phyloP scores from a whole-genome alignment of 1,140 invertebrate species.

The Caenorhabditis briggsae region DNA sequence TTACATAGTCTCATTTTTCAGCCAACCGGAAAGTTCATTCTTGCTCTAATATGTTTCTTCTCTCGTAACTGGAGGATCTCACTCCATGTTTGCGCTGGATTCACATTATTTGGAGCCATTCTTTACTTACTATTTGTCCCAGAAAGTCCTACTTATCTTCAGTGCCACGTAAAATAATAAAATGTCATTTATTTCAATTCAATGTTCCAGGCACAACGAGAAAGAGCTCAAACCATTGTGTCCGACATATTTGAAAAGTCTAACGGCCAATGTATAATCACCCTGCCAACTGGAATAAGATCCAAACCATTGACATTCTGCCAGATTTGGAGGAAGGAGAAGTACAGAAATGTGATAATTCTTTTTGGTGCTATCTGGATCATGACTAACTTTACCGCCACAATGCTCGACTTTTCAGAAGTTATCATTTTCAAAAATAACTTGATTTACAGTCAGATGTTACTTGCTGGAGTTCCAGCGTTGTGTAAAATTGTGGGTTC shows the following conservation, averaged over 20 bases:
- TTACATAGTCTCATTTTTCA: not conserved
- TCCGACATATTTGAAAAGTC: slow-evolving; percentile 4
- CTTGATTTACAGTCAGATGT: slow-evolving; percentile 45
- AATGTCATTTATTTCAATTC: not conserved
- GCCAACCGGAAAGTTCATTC: slow-evolving; percentile 23
- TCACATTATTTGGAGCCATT: not conserved
- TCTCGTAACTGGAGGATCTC: slow-evolving; percentile 44
- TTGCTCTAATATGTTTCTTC: slow-evolving; percentile 23
- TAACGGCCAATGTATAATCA: not conserved
- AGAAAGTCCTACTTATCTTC: slow-evolving; percentile 26
- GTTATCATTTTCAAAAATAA: slow-evolving; percentile 31
- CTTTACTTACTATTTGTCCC: slow-evolving; percentile 25
- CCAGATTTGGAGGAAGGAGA: slow-evolving; percentile 36
- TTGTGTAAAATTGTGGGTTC: slow-evolving; percentile 25
- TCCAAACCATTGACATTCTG: not conserved
- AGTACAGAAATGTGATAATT: slow-evolving; percentile 36
- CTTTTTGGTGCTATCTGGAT: slow-evolving; percentile 28
- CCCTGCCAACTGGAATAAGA: slow-evolving; percentile 13
- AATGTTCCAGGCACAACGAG: not conserved
- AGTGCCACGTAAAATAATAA: not conserved
- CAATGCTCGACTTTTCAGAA: slow-evolving; percentile 37
- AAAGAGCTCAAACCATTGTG: slow-evolving; percentile 15
- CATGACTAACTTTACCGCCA: slow-evolving; percentile 32
- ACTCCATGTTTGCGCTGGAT: slow-evolving; percentile 23
- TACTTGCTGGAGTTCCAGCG: slow-evolving; percentile 2